Evolutionary conservation across 2,113 vertebrate genomes (phyloP), one percentile per base, ranked within the genome.

Genomic region (Recurvirostra avosetta): DNA sequence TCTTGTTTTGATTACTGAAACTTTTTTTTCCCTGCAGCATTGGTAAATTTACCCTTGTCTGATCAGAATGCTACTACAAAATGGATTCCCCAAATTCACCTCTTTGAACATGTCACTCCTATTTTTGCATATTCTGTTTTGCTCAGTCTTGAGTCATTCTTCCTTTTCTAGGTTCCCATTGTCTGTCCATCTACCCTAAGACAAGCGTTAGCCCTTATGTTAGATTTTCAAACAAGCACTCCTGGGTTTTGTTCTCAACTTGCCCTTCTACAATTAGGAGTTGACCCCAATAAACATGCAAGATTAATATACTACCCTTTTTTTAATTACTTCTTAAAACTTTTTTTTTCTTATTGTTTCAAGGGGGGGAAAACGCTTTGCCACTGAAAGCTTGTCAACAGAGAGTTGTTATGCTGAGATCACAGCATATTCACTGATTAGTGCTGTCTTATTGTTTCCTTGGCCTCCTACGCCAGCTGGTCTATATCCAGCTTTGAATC

Each of bases 381-480:
- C 84, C 82, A 7, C 78, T 70, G 88, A 79, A 88, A 70, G 73
- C 95, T 89, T 90, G 65, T 93, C 95, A 96, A 66, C 83, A 61
- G 92, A 78, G 77, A 59, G 72, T 66, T 96, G 88, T 95, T 93
- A 52, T 45, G 79, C 77, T 79, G 92, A 81, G 83, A 92, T 94
- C 94, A 92, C 56, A 72, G 73, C 76, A 19, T 75, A 93, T 47
- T 81, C 68, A 38, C 83, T 91, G 89, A 97, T 95, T 89, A 92
- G 84, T 45, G 58, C 86, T 58, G 88, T 89, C 92, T 96, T 91
- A 92, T 95, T 97, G 92, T 97, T 89, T 96, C 58, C 83, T 94
- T 87, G 73, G 73, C 80, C 91, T 94, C 76, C 58, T 65, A 8
- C 3, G 58, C 94, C 96, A 97, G 95, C 96, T 97, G 96, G 92